phyloP scores from a whole-genome alignment of 2,797 vertebrate species.

The Gymnodraco acuticeps region DNA sequence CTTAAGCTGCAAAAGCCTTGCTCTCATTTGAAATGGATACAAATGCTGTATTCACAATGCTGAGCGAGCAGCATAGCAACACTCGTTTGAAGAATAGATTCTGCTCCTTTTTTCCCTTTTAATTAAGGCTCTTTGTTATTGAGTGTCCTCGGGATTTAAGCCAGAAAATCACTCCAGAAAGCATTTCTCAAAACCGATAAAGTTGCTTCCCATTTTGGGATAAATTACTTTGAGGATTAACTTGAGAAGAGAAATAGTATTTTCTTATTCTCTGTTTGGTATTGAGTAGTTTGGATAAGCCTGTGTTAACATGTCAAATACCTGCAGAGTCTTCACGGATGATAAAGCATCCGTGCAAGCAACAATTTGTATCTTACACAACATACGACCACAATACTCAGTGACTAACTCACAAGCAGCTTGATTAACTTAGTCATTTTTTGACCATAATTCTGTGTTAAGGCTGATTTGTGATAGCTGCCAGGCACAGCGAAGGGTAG shows the following conservation, averaged over 20 bases:
- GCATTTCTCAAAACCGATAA: background rate
- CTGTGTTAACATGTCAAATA: slow-evolving; percentile 29
- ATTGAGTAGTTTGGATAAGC: slow-evolving; percentile 5
- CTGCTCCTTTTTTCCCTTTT: slow-evolving; percentile 12
- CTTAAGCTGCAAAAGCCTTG: slow-evolving; percentile 17
- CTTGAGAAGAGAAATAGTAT: slow-evolving; percentile 1
- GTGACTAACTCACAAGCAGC: background rate
- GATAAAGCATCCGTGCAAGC: background rate
- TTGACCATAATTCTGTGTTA: background rate
- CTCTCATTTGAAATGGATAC: slow-evolving; percentile 16
- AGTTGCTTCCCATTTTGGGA: slow-evolving; percentile 5
- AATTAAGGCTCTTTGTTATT: slow-evolving; percentile 18
- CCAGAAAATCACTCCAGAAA: slow-evolving; percentile 18
- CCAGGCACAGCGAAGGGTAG: background rate
- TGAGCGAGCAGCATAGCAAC: background rate
- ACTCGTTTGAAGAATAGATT: background rate
- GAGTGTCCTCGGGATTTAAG: slow-evolving; percentile 14
- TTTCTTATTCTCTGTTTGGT: slow-evolving; percentile 8
- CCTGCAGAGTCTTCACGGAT: slow-evolving; percentile 9
- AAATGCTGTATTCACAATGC: background rate
- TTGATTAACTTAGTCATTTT: background rate
- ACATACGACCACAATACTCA: background rate
- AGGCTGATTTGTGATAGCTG: slow-evolving; percentile 6
- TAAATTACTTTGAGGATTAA: slow-evolving; percentile 14
- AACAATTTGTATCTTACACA: background rate